A percentile compares a stretch with the other conserved stretches of the same genome.
Conservation (phyloP, 2,797 vertebrate genomes). For the Cyprinodon diabolis region DNA sequence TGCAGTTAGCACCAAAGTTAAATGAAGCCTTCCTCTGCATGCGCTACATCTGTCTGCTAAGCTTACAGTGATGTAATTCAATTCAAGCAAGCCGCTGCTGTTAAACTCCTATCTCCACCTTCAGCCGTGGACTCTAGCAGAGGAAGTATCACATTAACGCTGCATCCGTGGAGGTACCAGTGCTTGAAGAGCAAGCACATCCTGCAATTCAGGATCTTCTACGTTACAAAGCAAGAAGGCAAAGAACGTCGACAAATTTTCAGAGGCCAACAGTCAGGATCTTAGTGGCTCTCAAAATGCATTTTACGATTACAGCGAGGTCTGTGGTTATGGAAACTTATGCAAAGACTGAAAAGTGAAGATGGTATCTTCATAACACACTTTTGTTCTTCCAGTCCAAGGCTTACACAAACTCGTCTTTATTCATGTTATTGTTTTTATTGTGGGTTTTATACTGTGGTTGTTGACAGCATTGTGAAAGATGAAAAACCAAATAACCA, state of each 20-base stretch:
- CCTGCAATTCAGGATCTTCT: slow-evolving; percentile 19
- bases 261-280: not conserved
- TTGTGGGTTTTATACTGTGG: too few relatives aligned
- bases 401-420: not conserved
- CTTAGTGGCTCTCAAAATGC: not conserved
- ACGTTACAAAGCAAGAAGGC: not conserved
- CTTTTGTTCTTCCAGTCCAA: not conserved
- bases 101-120: not conserved
- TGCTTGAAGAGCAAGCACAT: slow-evolving; percentile 1
- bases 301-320: not conserved
- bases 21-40: not conserved
- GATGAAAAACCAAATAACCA: too few relatives aligned
- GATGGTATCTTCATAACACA: not conserved
- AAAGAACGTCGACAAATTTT: not conserved
- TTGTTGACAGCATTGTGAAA: too few relatives aligned
- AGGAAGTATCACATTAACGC: not conserved
- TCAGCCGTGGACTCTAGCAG: not conserved
- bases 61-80: not conserved
- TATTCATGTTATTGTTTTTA: too few relatives aligned
- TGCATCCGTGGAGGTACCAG: not conserved
- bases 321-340: not conserved
- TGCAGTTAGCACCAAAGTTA: not conserved
- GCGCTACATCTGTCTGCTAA: not conserved
- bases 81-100: not conserved
- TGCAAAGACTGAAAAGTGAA: not conserved